phyloP scores from a whole-genome alignment of 2,113 vertebrate genomes.

The Anoplopoma fimbria region DNA sequence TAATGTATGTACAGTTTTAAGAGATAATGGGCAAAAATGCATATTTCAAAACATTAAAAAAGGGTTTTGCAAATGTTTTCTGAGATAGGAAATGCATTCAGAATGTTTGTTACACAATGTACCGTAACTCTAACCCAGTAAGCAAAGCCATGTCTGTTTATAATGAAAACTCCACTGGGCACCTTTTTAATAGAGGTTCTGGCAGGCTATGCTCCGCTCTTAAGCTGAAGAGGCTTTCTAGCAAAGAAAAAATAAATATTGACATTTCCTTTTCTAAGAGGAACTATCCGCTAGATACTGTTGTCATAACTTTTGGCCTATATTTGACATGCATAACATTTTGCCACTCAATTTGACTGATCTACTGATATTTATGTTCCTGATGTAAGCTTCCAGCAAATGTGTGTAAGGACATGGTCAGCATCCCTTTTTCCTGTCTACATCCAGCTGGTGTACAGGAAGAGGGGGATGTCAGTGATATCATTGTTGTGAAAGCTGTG shows the following conservation, averaged over 20 bases:
- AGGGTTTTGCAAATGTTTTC: background rate
- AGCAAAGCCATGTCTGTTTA: slow-evolving; percentile 44
- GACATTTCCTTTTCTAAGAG: background rate
- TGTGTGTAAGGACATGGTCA: slow-evolving; percentile 46
- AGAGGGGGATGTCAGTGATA: slow-evolving; percentile 73
- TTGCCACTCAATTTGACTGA: background rate
- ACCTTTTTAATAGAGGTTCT: slow-evolving; percentile 40
- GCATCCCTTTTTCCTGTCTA: slow-evolving; percentile 40
- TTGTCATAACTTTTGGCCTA: slow-evolving; percentile 14
- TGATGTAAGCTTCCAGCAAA: background rate
- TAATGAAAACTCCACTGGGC: slow-evolving; percentile 33
- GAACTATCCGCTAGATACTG: slow-evolving; percentile 4
- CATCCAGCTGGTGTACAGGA: slow-evolving; percentile 74
- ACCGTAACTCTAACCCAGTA: slow-evolving; percentile 21
- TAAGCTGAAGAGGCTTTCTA: slow-evolving; percentile 1
- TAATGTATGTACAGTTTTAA: slow-evolving; percentile 6
- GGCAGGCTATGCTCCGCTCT: slow-evolving; percentile 10
- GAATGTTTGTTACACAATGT: slow-evolving; percentile 18
- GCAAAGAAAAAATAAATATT: background rate
- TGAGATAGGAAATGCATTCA: slow-evolving; percentile 26
- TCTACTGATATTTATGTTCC: slow-evolving; percentile 18
- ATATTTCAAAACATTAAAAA: background rate
- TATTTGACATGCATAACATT: background rate
- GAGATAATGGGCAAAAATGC: slow-evolving; percentile 7
- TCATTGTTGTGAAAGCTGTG: slow-evolving; percentile 79